Conservation (phyloP, 2,113 vertebrate genomes). For the Larimichthys crocea region DNA sequence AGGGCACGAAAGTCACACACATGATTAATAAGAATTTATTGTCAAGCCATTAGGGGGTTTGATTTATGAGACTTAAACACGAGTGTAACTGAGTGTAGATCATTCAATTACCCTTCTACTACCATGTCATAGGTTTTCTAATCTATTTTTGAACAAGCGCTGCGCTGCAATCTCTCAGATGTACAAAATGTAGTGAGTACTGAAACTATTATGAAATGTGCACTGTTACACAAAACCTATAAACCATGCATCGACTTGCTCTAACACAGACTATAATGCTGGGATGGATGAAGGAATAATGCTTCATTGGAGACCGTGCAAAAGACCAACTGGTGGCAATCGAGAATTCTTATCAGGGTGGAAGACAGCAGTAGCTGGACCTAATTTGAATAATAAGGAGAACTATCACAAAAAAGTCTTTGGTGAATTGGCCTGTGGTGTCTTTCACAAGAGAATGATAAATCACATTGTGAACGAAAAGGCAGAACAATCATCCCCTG, state of each 20-base stretch:
- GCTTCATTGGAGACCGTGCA: background rate
- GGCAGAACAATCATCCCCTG: slow-evolving; percentile 24
- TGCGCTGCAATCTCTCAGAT: background rate
- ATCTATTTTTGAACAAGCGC: background rate
- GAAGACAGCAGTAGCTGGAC: slow-evolving; percentile 16
- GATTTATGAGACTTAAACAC: slow-evolving; percentile 26
- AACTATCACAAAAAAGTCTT: slow-evolving; percentile 16
- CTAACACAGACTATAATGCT: background rate
- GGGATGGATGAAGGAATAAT: background rate
- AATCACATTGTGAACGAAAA: slow-evolving; percentile 45
- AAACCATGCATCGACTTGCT: background rate
- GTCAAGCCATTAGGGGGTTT: slow-evolving; percentile 26
- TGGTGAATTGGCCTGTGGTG: slow-evolving; percentile 31
- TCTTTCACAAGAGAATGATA: slow-evolving; percentile 31
- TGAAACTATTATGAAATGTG: background rate
- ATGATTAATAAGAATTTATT: slow-evolving; percentile 37
- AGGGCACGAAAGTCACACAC: slow-evolving; percentile 27
- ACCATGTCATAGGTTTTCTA: background rate
- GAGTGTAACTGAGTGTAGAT: background rate
- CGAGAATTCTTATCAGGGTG: slow-evolving; percentile 31
- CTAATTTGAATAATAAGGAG: slow-evolving; percentile 36
- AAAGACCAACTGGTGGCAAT: slow-evolving; percentile 23
- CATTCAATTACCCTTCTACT: slow-evolving; percentile 8
- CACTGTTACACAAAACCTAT: background rate
- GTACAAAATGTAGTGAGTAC: background rate